Evolutionary conservation across 2,888 invertebrate genomes (phyloP), one percentile per base, ranked within the genome.

Genomic region (Campoplex nolae): DNA sequence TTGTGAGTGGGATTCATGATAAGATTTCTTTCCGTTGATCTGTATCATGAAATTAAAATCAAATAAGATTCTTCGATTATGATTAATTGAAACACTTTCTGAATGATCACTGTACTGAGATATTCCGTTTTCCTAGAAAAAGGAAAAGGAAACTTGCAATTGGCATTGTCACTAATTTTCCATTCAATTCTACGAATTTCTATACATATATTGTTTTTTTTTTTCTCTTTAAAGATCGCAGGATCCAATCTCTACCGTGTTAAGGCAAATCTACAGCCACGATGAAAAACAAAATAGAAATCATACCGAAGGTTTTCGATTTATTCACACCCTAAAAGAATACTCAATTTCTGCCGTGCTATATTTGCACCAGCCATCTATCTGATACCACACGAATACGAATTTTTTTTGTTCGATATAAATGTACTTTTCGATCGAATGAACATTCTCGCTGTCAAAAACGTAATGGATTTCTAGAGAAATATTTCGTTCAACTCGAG

Each of bases 401-500:
- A 28, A 32, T 62, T 73, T 45, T 73, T 45, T 74, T 67, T 32
- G 58, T 51, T 68, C 35, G 56, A 23, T 56, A 28, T 54, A 28
- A 13, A 32, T 45, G 56, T 79, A 13, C 18, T 67, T 38, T 56
- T 78, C 42, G 0, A 62, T 62, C 62, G 28, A 62, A 62, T 23
- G 62, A 62, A 62, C 62, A 32, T 32, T 62, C 23, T 62, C 58
- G 4, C 35, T 23, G 23, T 74, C 42, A 48, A 73, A 73, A 51
- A 51, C 38, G 73, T 74, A 48, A 77, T 77, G 84, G 58, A 77
- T 62, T 74, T 65, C 83, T 81, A 84, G 73, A 81, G 65, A 83
- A 83, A 86, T 86, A 86, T 83, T 83, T 65, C 80, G 68, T 81
- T 68, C 80, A 84, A 84, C 74, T 76, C 76, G 56, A 83, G 83